Percentiles rank a stretch among this genome's conserved stretches.
Conservation (phyloP, 2,113 vertebrate species). For the Trachemys scripta region DNA sequence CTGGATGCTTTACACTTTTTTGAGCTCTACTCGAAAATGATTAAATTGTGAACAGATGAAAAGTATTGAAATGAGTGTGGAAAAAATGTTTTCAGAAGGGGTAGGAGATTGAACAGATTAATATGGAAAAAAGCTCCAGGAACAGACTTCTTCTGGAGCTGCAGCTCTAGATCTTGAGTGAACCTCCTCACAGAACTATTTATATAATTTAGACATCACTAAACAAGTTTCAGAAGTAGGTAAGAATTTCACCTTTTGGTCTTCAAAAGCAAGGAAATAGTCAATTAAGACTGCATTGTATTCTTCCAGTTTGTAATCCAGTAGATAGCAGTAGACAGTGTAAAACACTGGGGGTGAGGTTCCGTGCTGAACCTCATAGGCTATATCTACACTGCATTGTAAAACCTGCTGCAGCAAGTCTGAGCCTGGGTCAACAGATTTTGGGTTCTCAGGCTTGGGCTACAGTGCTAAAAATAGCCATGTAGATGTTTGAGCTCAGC, state of each 20-base stretch:
- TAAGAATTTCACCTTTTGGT: not conserved
- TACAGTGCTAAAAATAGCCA: not conserved
- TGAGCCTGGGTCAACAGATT: not conserved
- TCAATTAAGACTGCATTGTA: not conserved
- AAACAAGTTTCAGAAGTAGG: not conserved
- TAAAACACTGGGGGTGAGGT: not conserved
- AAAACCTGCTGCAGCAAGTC: not conserved
- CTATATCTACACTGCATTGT: not conserved
- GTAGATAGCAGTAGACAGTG: not conserved
- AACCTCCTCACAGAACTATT: not conserved
- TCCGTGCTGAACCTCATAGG: not conserved
- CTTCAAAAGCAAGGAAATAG: not conserved
- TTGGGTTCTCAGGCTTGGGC: accelerated
- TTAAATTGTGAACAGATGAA: not conserved
- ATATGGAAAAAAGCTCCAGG: not conserved
- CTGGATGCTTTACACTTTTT: not conserved
- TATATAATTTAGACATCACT: not conserved
- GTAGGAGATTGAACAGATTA: not conserved
- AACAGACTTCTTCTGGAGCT: not conserved
- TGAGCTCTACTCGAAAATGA: not conserved
- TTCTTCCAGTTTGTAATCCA: not conserved
- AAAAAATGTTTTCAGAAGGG: not conserved
- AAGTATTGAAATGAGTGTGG: not conserved
- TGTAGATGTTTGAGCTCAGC: not conserved
- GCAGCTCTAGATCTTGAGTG: not conserved